These are phyloP conservation scores for Leptodactylus fuscus DNA, from an alignment of 2,113 vertebrate species.

Conservation along the genomic window DNA sequence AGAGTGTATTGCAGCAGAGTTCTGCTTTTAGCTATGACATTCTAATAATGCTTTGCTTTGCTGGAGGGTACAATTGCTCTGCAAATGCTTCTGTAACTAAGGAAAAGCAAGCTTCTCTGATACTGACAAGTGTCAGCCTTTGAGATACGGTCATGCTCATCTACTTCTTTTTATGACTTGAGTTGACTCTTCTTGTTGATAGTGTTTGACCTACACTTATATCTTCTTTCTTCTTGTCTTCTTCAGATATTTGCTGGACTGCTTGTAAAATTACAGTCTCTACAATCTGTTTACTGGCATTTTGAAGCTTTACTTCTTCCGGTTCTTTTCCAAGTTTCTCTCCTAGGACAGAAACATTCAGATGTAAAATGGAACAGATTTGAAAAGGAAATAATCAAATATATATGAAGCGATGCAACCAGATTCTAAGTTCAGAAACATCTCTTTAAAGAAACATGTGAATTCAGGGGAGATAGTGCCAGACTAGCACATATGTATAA, in stretches of 20 bases:
- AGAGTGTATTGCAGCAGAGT: slow-evolving; percentile 63
- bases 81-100: slow-evolving; percentile 65
- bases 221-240: slow-evolving; percentile 68
- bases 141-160: not conserved
- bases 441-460: no score
- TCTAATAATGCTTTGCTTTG: slow-evolving; percentile 70
- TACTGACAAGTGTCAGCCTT: slow-evolving; percentile 12
- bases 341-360: slow-evolving; percentile 66
- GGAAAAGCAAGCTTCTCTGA: slow-evolving; percentile 65
- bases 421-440: no score
- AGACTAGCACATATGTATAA: not conserved
- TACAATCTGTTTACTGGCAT: slow-evolving; percentile 80
- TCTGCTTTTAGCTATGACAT: slow-evolving; percentile 62
- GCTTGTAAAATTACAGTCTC: slow-evolving; percentile 78
- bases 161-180: slow-evolving; percentile 75
- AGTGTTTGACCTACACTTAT: slow-evolving; percentile 59
- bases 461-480: not conserved
- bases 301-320: slow-evolving; percentile 76
- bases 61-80: slow-evolving; percentile 65
- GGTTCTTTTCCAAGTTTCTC: slow-evolving; percentile 72
- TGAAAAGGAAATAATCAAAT: no score
- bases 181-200: slow-evolving; percentile 66
- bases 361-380: slow-evolving; percentile 5
- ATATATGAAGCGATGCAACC: no score
- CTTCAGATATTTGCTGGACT: slow-evolving; percentile 77